Evolutionary conservation across 2,113 vertebrate genomes (phyloP).

Genomic region (Oplegnathus fasciatus): DNA sequence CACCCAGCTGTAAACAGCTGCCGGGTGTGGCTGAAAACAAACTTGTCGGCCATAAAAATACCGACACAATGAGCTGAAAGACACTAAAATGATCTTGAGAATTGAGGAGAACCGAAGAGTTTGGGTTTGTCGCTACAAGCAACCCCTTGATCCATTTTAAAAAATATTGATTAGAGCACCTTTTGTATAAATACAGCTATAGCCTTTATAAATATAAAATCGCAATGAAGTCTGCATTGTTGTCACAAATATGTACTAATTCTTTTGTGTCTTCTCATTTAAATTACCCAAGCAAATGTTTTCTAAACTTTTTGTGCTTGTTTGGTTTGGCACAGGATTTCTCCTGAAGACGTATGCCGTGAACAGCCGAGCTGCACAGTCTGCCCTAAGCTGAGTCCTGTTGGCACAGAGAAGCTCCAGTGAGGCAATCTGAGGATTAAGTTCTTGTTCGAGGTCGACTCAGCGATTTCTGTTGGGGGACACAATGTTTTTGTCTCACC

Average conservation of each 20-base stretch:
- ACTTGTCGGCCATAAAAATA: too few relatives aligned
- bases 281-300: background rate
- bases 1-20: too few relatives aligned
- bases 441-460: background rate
- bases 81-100: too few relatives aligned
- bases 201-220: too few relatives aligned
- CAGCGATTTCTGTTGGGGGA: background rate
- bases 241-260: background rate
- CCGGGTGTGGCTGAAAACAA: constrained; percentile 11
- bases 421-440: background rate
- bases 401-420: background rate
- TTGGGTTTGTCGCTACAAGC: too few relatives aligned
- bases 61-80: too few relatives aligned
- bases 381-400: background rate
- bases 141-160: too few relatives aligned
- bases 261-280: background rate
- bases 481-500: background rate
- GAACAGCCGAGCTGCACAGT: too few relatives aligned
- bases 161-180: too few relatives aligned
- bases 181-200: too few relatives aligned
- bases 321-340: background rate
- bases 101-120: too few relatives aligned
- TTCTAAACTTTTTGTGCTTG: background rate
- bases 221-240: background rate
- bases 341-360: background rate